Evolutionary conservation across 2,888 invertebrate genomes (phyloP), one percentile per base, ranked within the genome.

Genomic region (Campaea margaritaria): DNA sequence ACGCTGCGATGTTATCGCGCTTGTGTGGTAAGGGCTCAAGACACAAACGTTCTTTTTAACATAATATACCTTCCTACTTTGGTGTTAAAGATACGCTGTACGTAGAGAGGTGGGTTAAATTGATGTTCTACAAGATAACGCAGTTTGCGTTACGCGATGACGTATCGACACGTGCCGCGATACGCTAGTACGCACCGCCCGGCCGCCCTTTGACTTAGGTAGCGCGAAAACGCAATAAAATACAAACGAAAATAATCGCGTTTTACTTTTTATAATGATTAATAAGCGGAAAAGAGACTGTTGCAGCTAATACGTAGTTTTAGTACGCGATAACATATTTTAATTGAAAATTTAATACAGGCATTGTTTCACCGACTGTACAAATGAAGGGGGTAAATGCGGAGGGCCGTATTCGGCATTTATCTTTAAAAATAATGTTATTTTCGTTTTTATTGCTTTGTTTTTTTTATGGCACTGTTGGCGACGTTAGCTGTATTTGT

Each of bases 361-460:
- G 64, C 38, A 65, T 75, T 68, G 59, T 77, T 76, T 77, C 79
- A 78, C 74, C 78, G 78, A 76, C 80, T 74, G 73, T 75, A 73
- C 60, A 59, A 38, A 64, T 52, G 59, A 67, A 47, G 39, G 51
- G 44, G 73, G 64, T 74, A 65, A 71, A 74, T 76, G 75, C 68
- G 67, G 61, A 66, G 34, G 53, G 76, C 80, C 80, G 80, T 80
- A 72, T 80, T 80, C 80, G 80, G 80, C 75, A 75, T 78, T 79
- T 78, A 75, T 75, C 67, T 50, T 61, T 59, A 41, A 61, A 64
- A 39, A 52, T 73, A 70, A 69, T 73, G 70, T 72, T 71, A 68
- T 72, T 62, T 59, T 62, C 70, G 64, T 74, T 77, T 70, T 69
- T 73, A 69, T 70, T 73, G 56, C 42, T 61, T 58, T 56, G 56